Base-by-base conservation (phyloP, 2,888 invertebrate genomes). In the Trachelus tabidus region DNA sequence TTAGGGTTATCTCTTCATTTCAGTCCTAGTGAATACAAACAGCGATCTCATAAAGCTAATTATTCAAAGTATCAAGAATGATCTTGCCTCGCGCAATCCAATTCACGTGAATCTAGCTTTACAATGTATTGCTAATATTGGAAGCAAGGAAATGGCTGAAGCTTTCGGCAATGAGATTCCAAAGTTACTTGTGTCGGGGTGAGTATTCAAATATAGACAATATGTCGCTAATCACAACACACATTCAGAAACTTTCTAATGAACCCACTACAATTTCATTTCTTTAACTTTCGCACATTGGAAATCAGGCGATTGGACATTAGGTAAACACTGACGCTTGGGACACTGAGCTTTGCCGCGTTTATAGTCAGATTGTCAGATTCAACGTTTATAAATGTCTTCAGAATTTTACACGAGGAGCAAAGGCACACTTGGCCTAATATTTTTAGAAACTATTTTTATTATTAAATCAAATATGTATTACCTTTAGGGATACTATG, bases 131-230 rank as follows among this genome's bases (percentile, higher is more conserved):
- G 99, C 99, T 77, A 99, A 99, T 92, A 99, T 99, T 92, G 99
- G 99, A 79, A 98, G 98, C 91, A 96, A 97, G 89, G 99, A 99
- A 92, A 99, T 99, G 99, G 99, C 99, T n/a, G 99, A 99, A 92
- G 98, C 98, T 73, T 99, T 99, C 93, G 97, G 98, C 77, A 97
- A 96, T 87, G 99, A 99, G 92, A 98, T 99, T 91, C 99, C 99
- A 81, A 99, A 98, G 92, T 94, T 99, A 77, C 95, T 99, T 82
- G 99, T 99, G 68, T 99, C 99, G 80, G 99, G 98, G 96, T 96
- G 93, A 91, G 93, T 90, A 75, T 76, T 12, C 34, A 23, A 34
- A 34, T n/a, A 73, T 73, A 37, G 68, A 77, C 56, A 12, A 69
- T 11, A 79, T 1, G 33, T 71, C 77, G 68, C 73, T 69, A 75